Percentiles rank a stretch among this genome's conserved stretches.
These are phyloP conservation scores for Maniola hyperantus DNA, from an alignment of 2,888 invertebrate genomes.

Conservation along the genomic window DNA sequence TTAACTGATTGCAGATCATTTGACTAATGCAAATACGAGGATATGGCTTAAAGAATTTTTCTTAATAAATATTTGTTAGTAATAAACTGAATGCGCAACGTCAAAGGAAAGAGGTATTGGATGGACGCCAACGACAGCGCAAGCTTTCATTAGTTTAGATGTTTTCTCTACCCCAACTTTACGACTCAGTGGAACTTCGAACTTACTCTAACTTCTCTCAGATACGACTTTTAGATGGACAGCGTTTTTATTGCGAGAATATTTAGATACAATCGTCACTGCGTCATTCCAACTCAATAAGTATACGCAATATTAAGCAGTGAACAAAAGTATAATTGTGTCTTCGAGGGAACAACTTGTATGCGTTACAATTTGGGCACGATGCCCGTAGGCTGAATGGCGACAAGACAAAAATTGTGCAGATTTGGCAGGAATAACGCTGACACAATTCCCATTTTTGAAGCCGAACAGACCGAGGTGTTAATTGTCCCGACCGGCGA, in stretches of 20 bases:
- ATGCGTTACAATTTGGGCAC: conserved; percentile 46
- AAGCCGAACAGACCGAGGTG: conserved; percentile 47
- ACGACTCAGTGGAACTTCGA: conserved; percentile 68
- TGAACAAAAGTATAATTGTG: conserved; percentile 24
- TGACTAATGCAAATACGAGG: neutral
- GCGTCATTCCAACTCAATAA: conserved; percentile 21
- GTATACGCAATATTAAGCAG: conserved; percentile 22
- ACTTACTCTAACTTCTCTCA: conserved; percentile 61
- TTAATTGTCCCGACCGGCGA: conserved; percentile 53
- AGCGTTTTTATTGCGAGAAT: conserved; percentile 47
- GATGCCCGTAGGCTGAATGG: conserved; percentile 48
- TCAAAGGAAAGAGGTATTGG: conserved; percentile 55
- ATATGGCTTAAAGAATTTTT: conserved; percentile 15
- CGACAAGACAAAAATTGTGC: conserved; percentile 42
- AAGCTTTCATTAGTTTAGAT: conserved; percentile 56
- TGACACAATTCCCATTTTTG: conserved; percentile 53
- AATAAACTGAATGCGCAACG: conserved; percentile 26
- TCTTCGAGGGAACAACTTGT: conserved; percentile 7
- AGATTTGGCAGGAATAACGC: conserved; percentile 55
- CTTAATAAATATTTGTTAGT: conserved; percentile 23
- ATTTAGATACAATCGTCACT: conserved; percentile 20
- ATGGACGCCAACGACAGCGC: conserved; percentile 58
- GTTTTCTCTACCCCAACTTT: conserved; percentile 58
- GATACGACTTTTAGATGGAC: conserved; percentile 41
- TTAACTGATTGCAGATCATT: neutral